These are phyloP conservation scores for Chionodraco myersi DNA, from an alignment of 2,113 vertebrate genomes.

Conservation along the genomic window DNA sequence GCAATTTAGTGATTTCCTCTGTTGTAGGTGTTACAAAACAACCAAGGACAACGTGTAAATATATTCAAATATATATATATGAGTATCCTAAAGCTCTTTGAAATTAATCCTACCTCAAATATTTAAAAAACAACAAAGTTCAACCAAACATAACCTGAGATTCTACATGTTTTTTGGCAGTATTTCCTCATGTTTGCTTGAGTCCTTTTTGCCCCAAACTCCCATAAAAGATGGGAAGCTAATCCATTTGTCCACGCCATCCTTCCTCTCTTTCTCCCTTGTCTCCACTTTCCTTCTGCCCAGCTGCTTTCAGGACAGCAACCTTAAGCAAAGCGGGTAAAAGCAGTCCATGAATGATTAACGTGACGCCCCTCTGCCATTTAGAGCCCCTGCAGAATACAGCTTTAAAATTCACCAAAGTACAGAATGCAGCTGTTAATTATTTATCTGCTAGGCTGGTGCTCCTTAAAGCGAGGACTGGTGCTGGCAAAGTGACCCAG, in stretches of 20 bases:
- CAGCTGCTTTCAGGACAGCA: constrained; percentile 72
- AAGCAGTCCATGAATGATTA: constrained; percentile 85
- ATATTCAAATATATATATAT: too few relatives aligned
- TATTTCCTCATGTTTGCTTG: background rate
- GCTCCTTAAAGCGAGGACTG: constrained; percentile 57
- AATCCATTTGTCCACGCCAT: constrained; percentile 49
- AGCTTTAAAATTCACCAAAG: constrained; percentile 84
- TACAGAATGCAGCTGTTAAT: constrained; percentile 82
- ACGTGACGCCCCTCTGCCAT: constrained; percentile 69
- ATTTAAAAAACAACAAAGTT: too few relatives aligned
- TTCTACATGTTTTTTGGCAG: constrained; percentile 44
- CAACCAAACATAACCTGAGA: too few relatives aligned
- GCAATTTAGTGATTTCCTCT: background rate
- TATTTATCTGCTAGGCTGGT: constrained; percentile 79
- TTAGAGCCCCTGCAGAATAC: constrained; percentile 82
- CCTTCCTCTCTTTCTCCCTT: constrained; percentile 19
- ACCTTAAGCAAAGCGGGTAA: constrained; percentile 81
- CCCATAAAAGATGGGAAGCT: constrained; percentile 25
- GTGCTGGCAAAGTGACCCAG: constrained; percentile 75
- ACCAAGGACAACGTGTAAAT: too few relatives aligned
- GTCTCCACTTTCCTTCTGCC: constrained; percentile 47
- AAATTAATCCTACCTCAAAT: too few relatives aligned
- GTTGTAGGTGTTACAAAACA: too few relatives aligned
- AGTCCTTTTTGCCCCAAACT: background rate
- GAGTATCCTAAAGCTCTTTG: too few relatives aligned